phyloP scores from a whole-genome alignment of 2,797 vertebrate genomes.

The Oreortyx pictus region DNA sequence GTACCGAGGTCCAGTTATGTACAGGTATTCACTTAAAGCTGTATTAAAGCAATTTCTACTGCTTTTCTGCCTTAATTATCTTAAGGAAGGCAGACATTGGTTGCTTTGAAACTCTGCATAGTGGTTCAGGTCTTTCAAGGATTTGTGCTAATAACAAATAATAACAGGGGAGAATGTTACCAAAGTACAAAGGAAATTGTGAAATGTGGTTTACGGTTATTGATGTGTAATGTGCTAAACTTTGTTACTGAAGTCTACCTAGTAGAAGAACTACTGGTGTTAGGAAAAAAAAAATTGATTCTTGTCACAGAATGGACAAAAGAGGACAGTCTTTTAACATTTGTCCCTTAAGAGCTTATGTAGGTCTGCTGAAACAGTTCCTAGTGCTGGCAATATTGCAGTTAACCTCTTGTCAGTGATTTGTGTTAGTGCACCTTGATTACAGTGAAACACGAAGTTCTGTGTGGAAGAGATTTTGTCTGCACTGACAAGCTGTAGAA shows the following conservation, averaged over 20 bases:
- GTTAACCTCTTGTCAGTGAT: neutral
- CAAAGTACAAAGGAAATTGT: neutral
- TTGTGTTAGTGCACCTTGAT: neutral
- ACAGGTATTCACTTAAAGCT: neutral
- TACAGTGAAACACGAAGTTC: neutral
- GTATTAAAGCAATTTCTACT: neutral
- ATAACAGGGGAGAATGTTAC: neutral
- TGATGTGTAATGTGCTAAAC: neutral
- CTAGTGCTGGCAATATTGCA: neutral
- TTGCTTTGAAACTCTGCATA: neutral
- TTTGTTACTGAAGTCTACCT: neutral
- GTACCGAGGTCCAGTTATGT: neutral
- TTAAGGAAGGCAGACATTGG: neutral
- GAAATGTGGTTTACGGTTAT: constrained; percentile 13
- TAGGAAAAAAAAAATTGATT: neutral
- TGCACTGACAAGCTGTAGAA: neutral
- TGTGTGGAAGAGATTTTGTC: neutral
- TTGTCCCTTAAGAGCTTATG: neutral
- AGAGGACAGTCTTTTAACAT: neutral
- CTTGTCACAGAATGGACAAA: neutral
- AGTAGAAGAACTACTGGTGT: neutral
- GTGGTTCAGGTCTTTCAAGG: neutral
- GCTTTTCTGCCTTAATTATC: constrained; percentile 2
- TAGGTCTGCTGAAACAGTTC: neutral
- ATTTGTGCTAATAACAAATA: neutral